Base-by-base conservation (phyloP, 2,888 invertebrate genomes). In the Actias luna region DNA sequence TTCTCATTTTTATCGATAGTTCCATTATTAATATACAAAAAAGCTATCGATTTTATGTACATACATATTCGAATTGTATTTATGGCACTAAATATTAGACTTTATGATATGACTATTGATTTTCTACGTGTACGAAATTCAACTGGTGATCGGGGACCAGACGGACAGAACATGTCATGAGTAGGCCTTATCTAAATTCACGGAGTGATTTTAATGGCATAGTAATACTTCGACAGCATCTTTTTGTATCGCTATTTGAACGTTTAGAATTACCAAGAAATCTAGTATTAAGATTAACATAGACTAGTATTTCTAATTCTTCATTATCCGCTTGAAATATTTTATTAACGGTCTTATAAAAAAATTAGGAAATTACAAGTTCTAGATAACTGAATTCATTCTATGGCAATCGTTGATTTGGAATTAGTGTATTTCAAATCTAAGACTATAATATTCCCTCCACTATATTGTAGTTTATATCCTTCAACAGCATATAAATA, bases 401-500 rank as follows among this genome's bases (percentile, higher is more conserved):
- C 18, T 8, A 18, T 18, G 2, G 42, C 16, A 22, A 22, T 57
- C 36, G 55, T 61, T 39, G 57, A 61, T 61, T 61, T 61, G 29
- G 42, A 57, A 61, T 36, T 55, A 62, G 60, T 35, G 36, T 65
- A 58, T 78, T 80, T 79, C 77, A 77, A 84, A 84, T 72, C 75
- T 84, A 86, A 87, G 87, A 89, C 84, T 89, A 84, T 82, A 77
- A 82, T 78, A 88, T 83, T 86, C 89, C 89, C 88, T 89, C 89
- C 89, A 90, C 84, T 90, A 86, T 75, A 70, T 69, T 81, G 78
- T 86, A 88, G 76, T 84, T 71, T 65, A 72, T 70, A 73, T 73
- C 78, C 80, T 77, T 79, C 63, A 59, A 52, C 31, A 27, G 59
- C 59, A 25, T 50, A 46, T 46, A 46, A 4, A 50, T 25, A 12